These are phyloP conservation scores for Amblyjoppa proteus DNA, from an alignment of 2,888 invertebrate genomes.

Conservation along the genomic window DNA sequence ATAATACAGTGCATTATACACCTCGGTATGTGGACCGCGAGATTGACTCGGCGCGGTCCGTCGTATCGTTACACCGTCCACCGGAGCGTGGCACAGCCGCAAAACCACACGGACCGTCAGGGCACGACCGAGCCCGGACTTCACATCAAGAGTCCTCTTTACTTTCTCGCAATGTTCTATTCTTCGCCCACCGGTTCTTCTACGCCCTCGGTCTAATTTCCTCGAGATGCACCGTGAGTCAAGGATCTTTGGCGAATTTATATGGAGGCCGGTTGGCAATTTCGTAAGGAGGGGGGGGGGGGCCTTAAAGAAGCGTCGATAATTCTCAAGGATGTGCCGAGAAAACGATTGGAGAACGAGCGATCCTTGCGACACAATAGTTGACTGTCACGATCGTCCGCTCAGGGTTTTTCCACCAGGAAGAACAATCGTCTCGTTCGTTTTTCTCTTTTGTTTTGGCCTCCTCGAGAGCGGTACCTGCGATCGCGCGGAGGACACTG, in stretches of 20 bases:
- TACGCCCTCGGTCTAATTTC: neutral
- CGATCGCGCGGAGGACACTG: constrained; percentile 28
- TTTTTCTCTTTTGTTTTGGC: constrained; percentile 44
- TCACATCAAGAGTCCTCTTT: constrained; percentile 19
- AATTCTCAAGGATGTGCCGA: constrained; percentile 32
- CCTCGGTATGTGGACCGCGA: constrained; percentile 53
- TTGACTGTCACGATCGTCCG: constrained; percentile 6
- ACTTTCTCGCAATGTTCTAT: constrained; percentile 18
- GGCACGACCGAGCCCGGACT: constrained; percentile 32
- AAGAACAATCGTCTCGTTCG: constrained; percentile 37
- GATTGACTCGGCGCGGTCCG: constrained; percentile 52
- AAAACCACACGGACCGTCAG: constrained; percentile 77
- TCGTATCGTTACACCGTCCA: constrained; percentile 76
- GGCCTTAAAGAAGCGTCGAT: constrained; percentile 17
- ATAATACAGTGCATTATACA: constrained; percentile 44
- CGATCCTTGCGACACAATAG: constrained; percentile 34
- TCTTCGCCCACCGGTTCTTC: constrained; percentile 2
- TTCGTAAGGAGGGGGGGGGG: neutral
- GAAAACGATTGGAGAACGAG: constrained; percentile 37
- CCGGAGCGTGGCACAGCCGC: constrained; percentile 79
- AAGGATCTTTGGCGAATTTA: constrained; percentile 41
- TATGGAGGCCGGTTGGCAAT: neutral
- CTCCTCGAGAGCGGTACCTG: constrained; percentile 31
- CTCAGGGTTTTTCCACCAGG: constrained; percentile 40
- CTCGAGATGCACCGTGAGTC: neutral